Percentiles rank a stretch among this genome's conserved stretches.
Evolutionary conservation across 37 sponge, comb jelly and placozoan species (phyloP).

Genomic region (Geodia barretti): DNA sequence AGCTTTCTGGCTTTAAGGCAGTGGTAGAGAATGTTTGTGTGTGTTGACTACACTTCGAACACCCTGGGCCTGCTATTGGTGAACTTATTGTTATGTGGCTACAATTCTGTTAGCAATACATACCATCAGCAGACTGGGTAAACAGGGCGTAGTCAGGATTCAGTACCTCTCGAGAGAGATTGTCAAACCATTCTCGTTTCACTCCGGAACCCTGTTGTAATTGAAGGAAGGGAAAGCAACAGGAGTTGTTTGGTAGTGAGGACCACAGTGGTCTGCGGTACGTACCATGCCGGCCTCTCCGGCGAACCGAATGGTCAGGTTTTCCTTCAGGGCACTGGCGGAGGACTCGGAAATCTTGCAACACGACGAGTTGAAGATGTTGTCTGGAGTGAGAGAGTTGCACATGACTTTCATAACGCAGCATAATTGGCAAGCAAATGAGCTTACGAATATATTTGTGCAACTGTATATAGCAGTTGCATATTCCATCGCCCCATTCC

Average conservation of each 20-base stretch:
- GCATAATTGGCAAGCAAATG: not conserved
- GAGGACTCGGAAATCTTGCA: constrained; percentile 28
- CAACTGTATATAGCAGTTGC: not conserved
- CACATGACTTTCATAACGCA: not conserved
- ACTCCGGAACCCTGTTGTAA: constrained; percentile 88
- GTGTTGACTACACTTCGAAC: too few species aligned
- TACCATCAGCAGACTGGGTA: constrained; percentile 93
- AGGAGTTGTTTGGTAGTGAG: not conserved
- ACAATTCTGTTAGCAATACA: not conserved
- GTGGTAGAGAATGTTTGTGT: constrained; percentile 3
- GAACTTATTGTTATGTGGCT: not conserved
- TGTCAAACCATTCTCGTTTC: constrained; percentile 91
- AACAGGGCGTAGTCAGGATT: constrained; percentile 99
- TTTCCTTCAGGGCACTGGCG: constrained; percentile 48
- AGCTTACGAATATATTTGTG: not conserved
- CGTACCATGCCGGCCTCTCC: constrained; percentile 90
- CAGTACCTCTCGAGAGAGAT: constrained; percentile 85
- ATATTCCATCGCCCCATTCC: not conserved
- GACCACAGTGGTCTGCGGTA: not conserved
- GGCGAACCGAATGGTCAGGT: constrained; percentile 62
- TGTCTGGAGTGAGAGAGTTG: constrained; percentile 17
- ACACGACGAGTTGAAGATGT: constrained; percentile 80
- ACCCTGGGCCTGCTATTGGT: too few species aligned
- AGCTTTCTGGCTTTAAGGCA: not conserved
- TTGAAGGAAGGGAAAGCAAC: too few species aligned